Base-by-base conservation (phyloP, 1,140 invertebrate species). In the Tetramorium simillimum region DNA sequence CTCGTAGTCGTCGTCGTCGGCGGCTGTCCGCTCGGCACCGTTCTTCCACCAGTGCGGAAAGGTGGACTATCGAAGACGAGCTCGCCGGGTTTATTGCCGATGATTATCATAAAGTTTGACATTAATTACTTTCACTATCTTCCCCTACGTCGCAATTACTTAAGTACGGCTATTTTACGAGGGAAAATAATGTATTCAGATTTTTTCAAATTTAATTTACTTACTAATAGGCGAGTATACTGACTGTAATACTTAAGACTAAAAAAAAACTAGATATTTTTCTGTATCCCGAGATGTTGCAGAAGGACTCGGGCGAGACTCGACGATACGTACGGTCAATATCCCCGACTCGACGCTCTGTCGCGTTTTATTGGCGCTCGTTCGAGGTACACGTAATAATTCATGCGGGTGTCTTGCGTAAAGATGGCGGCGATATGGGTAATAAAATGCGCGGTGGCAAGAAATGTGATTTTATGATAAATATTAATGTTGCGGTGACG, bases 391-490 rank as follows among this genome's bases (percentile, higher is more conserved):
- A 37, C 75, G 82, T 69, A 88, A 88, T 91, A 91, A 90, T 90
- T 88, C 80, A 86, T 86, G 33, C 77, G 70, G 46, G 56, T 86
- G 76, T 33, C 67, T 80, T n/a, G 58, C 67, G 80, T 40, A 49
- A 67, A 78, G 78, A 88, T 81, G 70, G 51, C 73, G 33, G 43
- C 40, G 89, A 86, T 88, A 88, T 67, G 86, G 72, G 58, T 70
- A 86, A 89, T 91, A 90, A 90, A 91, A 86, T 82, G 51, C 43
- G 28, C 82, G 76, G 58, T 21, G 51, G 86, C 88, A 69, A 86
- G 86, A 56, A 88, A 82, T 67, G 86, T 90, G 86, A 90, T 90
- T 91, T 91, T 84, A 40, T 65, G 89, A 90, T 90, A 91, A 88
- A 90, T 88, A 86, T 90, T 88, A 88, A 90, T 86, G 65, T 24